A percentile compares a stretch with the other conserved stretches of the same genome.
phyloP scores from a whole-genome alignment of 2,888 invertebrate genomes.

The Diploptera punctata region DNA sequence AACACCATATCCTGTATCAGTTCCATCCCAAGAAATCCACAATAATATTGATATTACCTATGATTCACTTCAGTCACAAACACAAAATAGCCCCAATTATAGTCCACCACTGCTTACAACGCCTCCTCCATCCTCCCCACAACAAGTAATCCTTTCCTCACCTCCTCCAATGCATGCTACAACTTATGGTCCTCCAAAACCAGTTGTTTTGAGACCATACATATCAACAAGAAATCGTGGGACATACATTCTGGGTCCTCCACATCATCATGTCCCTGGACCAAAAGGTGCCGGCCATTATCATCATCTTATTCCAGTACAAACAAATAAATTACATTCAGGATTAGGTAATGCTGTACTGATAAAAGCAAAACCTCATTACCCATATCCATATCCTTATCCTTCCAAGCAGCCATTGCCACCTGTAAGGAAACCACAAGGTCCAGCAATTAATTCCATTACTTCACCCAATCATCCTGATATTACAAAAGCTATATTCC shows the following conservation, averaged over 20 bases:
- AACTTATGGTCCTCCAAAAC: conserved; percentile 41
- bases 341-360: not conserved
- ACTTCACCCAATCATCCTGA: conserved; percentile 10
- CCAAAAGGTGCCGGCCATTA: not conserved
- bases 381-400: not conserved
- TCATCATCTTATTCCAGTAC: conserved; percentile 3
- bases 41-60: conserved; percentile 25
- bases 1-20: not conserved
- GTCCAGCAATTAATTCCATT: too few species aligned
- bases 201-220: conserved; percentile 3
- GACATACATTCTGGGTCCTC: not conserved
- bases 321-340: not conserved
- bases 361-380: conserved; percentile 8
- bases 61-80: conserved; percentile 13
- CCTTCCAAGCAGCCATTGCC: not conserved
- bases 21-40: not conserved
- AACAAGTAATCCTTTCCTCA: not conserved
- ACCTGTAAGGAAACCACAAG: not conserved
- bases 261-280: conserved; percentile 9
- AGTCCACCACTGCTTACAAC: not conserved
- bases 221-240: not conserved
- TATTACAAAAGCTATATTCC: conserved; percentile 20
- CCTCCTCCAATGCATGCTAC: conserved; percentile 38
- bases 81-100: not conserved
- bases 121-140: not conserved